Base-by-base conservation (phyloP, 1,140 invertebrate genomes). In the Drosophila micromelanica region DNA sequence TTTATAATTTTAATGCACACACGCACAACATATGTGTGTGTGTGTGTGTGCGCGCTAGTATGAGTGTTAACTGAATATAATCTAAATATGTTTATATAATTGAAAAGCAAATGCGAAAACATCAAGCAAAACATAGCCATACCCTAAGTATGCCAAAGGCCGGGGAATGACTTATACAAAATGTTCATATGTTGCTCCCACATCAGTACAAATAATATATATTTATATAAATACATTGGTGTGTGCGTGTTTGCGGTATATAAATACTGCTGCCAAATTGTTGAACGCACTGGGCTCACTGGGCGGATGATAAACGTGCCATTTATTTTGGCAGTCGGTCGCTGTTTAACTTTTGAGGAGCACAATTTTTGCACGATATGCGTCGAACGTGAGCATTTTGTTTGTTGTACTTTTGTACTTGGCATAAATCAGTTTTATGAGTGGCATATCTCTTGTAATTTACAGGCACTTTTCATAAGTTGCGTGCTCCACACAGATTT, bases 11-110 rank as follows among this genome's bases (percentile, higher is more conserved):
- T 84, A 86, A 86, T 84, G 73, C 80, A 80, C 76, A 84, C 80
- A 78, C 80, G 45, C 60, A 75, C 64, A 75, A 32, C 54, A 46
- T 23, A 46, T 61, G 48, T 8, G 35, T 30, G 15, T 35, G 11
- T 27, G 17, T n/a, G 12, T 38, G 61, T 59, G 59, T 40, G 54
- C 38, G 13, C 59, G 38, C 45, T 38, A 52, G 32, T 48, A 17
- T 61, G 46, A 62, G 59, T 62, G 71, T 82, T 84, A 78, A 73
- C 78, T 78, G 78, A 82, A 87, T 78, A 82, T 76, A 87, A 86
- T 87, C 82, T 69, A 82, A 86, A 87, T 87, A 82, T 86, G 82
- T 86, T 86, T 86, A 86, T 86, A 82, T 86, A 87, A 86, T 86
- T 86, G 82, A 86, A 85, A 85, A 76, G 77, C 80, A 84, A 84